Evolutionary conservation across 2,113 vertebrate species (phyloP).

Genomic region (Tetrax tetrax): DNA sequence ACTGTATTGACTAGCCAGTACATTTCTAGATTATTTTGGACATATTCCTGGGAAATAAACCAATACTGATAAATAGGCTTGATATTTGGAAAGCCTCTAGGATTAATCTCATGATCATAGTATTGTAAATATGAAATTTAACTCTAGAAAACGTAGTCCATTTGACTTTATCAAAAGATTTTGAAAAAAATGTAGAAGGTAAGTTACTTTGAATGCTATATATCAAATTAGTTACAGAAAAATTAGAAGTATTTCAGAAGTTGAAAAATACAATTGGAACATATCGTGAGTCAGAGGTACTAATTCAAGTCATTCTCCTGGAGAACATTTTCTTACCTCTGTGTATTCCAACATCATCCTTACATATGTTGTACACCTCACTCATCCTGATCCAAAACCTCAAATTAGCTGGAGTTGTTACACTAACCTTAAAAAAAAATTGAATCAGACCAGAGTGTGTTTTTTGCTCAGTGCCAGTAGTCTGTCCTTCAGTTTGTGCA

Average conservation of each 20-base stretch:
- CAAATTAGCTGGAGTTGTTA: not conserved
- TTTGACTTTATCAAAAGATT: not conserved
- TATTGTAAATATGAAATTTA: not conserved
- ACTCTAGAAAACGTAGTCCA: not conserved
- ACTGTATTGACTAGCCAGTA: not conserved
- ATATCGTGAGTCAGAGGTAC: not conserved
- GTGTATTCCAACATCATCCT: not conserved
- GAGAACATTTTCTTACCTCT: not conserved
- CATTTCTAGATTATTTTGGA: constrained; percentile 31
- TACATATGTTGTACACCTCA: not conserved
- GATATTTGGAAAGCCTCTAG: constrained; percentile 24
- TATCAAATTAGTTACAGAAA: not conserved
- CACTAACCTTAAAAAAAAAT: not conserved
- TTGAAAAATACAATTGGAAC: not conserved
- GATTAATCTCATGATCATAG: not conserved
- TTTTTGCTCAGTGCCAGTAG: not conserved
- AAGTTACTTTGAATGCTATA: not conserved
- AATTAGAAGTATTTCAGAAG: not conserved
- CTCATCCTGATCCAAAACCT: not conserved
- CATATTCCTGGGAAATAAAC: constrained; percentile 36
- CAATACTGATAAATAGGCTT: constrained; percentile 29
- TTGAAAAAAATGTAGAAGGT: not conserved
- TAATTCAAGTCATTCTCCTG: not conserved
- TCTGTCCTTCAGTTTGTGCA: not conserved
- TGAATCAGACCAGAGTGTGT: not conserved